These are phyloP conservation scores for Zoroaster sp. DNA, from an alignment of 53 echinoderm and acorn worm genomes.

Conservation along the genomic window DNA sequence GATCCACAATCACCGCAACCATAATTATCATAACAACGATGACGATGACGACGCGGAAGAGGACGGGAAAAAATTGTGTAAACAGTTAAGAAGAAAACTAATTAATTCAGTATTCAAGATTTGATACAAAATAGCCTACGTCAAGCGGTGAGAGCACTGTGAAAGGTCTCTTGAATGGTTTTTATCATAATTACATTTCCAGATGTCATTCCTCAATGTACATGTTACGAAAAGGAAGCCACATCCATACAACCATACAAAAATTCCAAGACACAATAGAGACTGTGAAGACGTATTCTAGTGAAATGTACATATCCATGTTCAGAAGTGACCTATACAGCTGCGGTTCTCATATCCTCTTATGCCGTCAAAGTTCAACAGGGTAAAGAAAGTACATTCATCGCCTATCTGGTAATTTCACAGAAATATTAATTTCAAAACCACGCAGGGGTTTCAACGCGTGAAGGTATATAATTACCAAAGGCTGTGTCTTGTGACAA, in stretches of 20 bases:
- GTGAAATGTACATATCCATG: too few species aligned
- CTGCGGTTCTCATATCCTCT: not conserved
- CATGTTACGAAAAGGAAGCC: not conserved
- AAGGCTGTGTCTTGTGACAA: constrained; percentile 1
- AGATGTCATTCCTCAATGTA: not conserved
- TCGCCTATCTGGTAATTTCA: not conserved
- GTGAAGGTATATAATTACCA: not conserved
- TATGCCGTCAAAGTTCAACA: not conserved
- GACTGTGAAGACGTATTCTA: too few species aligned
- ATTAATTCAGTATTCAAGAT: too few species aligned
- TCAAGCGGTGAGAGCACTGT: not conserved
- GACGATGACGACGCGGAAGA: too few species aligned
- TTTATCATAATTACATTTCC: not conserved
- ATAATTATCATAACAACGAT: too few species aligned
- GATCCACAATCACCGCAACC: too few species aligned
- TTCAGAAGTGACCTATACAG: too few species aligned
- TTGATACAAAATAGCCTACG: not conserved
- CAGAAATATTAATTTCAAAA: constrained; percentile 11
- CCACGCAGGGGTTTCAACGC: not conserved
- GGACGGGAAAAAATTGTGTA: too few species aligned
- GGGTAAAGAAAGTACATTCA: constrained; percentile 36
- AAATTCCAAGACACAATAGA: too few species aligned
- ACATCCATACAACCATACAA: too few species aligned
- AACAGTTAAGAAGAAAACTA: too few species aligned
- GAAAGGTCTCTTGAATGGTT: not conserved